Evolutionary conservation across 2,797 vertebrate species (phyloP), one percentile per base, ranked within the genome.

Genomic region (Peromyscus attwateri): DNA sequence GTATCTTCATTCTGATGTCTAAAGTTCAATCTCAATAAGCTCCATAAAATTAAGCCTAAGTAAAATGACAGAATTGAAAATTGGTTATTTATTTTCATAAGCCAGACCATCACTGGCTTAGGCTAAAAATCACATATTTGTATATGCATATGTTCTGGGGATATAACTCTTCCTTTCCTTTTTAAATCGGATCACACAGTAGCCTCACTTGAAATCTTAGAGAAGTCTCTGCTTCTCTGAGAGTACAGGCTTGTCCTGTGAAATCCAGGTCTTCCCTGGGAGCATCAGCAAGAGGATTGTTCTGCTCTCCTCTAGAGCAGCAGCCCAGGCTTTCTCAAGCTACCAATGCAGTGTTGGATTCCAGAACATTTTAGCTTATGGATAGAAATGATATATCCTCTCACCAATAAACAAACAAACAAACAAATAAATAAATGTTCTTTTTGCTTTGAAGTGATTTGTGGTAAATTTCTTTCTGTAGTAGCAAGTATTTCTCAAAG

Each of bases 41-140:
- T 31, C 25, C 43, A 68, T 87, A 92, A 73, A 89, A 94, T 73
- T 75, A 49, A 95, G 76, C 49, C 79, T 87, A 87, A 88, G 40
- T 62, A 83, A 84, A 89, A 89, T 46, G 60, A 64, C 46, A 87
- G 29, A 90, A 91, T 70, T 83, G 19, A 12, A 77, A 96, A 88
- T 31, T 9, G 21, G 19, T 68, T n/a, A 93, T 75, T 96, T 91
- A 71, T 87, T 92, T 96, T 89, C 90, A 93, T 82, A 31, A 94
- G 55, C 29, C 29, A 73, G 23, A 40, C 60, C 27, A 89, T 68
- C 37, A 81, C 3, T 37, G 16, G 11, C 4, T 82, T 91, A 83
- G 27, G 88, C 17, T 82, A 83, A 52, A 90, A 92, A 62, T 57
- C 31, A 34, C 62, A 0, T 64, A 46, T 89, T 89, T 64, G 21